Evolutionary conservation across 2,888 invertebrate genomes (phyloP), one percentile per base, ranked within the genome.

Genomic region (Cephalotes varians): DNA sequence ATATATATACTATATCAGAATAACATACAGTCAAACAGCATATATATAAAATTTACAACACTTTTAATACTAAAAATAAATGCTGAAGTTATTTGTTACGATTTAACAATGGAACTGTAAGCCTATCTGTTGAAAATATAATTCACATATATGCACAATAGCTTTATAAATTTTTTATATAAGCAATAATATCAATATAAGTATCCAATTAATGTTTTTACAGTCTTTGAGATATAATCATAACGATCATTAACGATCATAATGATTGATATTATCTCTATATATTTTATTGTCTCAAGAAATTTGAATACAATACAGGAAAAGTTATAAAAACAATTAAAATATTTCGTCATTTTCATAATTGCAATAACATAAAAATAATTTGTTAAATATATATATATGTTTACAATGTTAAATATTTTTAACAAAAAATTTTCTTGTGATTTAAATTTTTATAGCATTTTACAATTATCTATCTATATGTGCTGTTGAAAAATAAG

Each of bases 241-340:
- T n/a, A n/a, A n/a, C n/a, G n/a, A n/a, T n/a, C 34, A 49, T 34
- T 12, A 44, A 25, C 10, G 7, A 47, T 10, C 6, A 25, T 56
- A 40, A 58, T 34, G 18, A 40, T 40, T 49, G 37, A 49, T 37
- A 4, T 58, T 40, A 56, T 58, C 4, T 31, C n/a, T 1, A 21
- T 56, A 67, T 44, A 1, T 51, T 56, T 77, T 77, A 77, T 77
- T 77, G 69, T 77, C 69, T 58, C 7, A 56, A 77, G 37, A 34
- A 77, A 69, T 31, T 69, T 56, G 18, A 21, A 25, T 58, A 47
- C 21, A 77, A 44, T 65, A 54, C n/a, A 25, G 44, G 31, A 18
- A 44, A 77, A 69, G 2, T 77, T 76, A 40, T 15, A 18, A 37
- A 21, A 49, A 18, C 5, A 64, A 25, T 62, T n/a, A 49, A 74